Base-by-base conservation (phyloP, 2,113 vertebrate genomes). In the Oceanites oceanicus region DNA sequence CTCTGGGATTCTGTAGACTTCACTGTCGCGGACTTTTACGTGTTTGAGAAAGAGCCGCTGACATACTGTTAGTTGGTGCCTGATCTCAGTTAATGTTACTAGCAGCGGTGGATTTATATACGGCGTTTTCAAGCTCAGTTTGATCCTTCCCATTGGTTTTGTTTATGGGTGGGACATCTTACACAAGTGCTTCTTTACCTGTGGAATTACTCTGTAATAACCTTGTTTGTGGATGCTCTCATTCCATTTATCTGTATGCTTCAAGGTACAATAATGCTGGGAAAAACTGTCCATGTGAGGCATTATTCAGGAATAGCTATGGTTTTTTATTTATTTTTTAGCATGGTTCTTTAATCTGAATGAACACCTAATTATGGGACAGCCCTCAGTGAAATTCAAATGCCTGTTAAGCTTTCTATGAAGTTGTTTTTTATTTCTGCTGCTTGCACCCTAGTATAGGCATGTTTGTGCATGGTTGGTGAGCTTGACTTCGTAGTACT, bases 141-240 rank as follows among this genome's bases (percentile, higher is more conserved):
- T 22, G 23, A 15, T 23, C 12, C 25, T 59, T 62, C 59, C 32
- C 13, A 2, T 40, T 32, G 17, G 8, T 66, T 73, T 66, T 63
- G 7, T n/a, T 73, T 66, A 8, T 0, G 0, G 16, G 9, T 55
- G 29, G 11, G 27, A 38, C 5, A 0, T 26, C 53, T 74, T 45
- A 12, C 50, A 26, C 12, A 3, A 58, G 27, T 34, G 22, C 20
- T 66, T 74, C 55, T 50, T 36, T 53, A 0, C 0, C 0, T 21
- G 17, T 72, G 70, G 61, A 47, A n/a, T 85, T 68, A 21, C 16
- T 44, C 21, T 47, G 22, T 61, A 36, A 36, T 36, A 25, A 61
- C 58, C 58, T 36, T 36, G 13, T 70, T 63, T 59, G 30, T 12
- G 5, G 40, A 19, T 86, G 32, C 9, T 62, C 36, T 66, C 3